These are phyloP conservation scores for Drosophila auraria DNA, from an alignment of 1,140 invertebrate genomes.

Conservation along the genomic window DNA sequence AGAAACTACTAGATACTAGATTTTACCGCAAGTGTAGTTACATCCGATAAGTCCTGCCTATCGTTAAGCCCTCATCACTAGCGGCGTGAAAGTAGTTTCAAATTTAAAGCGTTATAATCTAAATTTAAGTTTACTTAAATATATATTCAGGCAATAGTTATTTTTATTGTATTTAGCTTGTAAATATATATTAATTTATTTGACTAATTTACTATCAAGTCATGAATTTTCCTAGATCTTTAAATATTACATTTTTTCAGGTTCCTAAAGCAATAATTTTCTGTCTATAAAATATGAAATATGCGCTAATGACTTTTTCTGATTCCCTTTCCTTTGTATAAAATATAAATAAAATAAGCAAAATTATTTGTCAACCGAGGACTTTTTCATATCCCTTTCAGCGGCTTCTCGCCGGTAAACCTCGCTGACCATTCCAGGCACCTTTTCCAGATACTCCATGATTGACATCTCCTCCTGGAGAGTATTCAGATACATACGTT, in stretches of 20 bases:
- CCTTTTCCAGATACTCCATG: constrained; percentile 49
- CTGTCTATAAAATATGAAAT: background rate
- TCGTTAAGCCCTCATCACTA: background rate
- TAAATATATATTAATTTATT: too few relatives aligned
- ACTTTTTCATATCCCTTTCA: background rate
- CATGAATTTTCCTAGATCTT: too few relatives aligned
- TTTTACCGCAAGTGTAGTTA: too few relatives aligned
- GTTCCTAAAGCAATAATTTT: background rate
- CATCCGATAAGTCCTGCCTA: background rate
- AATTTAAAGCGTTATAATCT: too few relatives aligned
- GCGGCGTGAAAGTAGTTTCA: too few relatives aligned
- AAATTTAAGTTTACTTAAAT: too few relatives aligned
- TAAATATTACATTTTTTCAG: background rate
- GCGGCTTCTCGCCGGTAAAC: constrained; percentile 28
- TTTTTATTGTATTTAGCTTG: too few relatives aligned
- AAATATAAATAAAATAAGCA: background rate
- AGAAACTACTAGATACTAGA: too few relatives aligned
- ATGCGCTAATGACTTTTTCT: too few relatives aligned
- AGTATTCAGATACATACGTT: constrained; percentile 50
- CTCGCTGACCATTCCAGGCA: constrained; percentile 50
- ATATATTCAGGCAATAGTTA: too few relatives aligned
- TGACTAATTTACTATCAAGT: background rate
- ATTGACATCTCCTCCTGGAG: constrained; percentile 54
- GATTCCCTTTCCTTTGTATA: background rate
- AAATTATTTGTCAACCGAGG: background rate